Evolutionary conservation across 1,140 invertebrate species (phyloP), one percentile per base, ranked within the genome.

Genomic region (Tyrophagus putrescentiae): DNA sequence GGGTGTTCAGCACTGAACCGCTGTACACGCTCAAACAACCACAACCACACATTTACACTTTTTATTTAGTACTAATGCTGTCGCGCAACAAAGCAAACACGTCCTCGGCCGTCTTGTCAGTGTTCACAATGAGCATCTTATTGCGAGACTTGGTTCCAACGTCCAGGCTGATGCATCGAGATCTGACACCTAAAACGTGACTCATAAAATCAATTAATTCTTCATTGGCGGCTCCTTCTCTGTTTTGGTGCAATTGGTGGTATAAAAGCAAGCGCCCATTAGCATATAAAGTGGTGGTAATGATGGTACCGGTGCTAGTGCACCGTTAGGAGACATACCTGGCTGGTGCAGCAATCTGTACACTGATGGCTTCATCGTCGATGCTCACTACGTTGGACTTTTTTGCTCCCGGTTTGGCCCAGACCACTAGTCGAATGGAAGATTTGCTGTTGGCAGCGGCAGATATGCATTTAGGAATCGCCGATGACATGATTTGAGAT

Each of bases 331-430:
- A 42, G 18, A 42, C 25, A 68, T 86, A 84, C 4, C 81, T 77
- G 3, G 84, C 83, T 28, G 83, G 83, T 3, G 84, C 83, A 58
- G 77, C 76, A 64, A 87, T 84, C 68, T 84, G 82, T 39, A 86
- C 74, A 31, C 80, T 76, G 13, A 83, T 72, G 25, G 71, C 74
- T 45, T 74, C 70, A 31, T 67, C 64, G 33, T 60, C 60, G n/a
- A 76, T 65, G 62, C 67, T 72, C 68, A 68, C 68, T 53, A 71
- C 63, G 11, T 54, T 13, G 16, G 52, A 54, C 27, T 54, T 54
- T 25, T 54, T 54, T 32, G 52, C 52, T 11, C 52, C 52, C 9
- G 52, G 52, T 31, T 54, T 54, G 27, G 52, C 52, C 2, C 52
- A 34, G 2, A 54, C 39, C 25, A 54, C 27, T 13, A 54, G 27